These are phyloP conservation scores for Sturmia bella DNA, from an alignment of 2,888 invertebrate genomes.

Conservation along the genomic window DNA sequence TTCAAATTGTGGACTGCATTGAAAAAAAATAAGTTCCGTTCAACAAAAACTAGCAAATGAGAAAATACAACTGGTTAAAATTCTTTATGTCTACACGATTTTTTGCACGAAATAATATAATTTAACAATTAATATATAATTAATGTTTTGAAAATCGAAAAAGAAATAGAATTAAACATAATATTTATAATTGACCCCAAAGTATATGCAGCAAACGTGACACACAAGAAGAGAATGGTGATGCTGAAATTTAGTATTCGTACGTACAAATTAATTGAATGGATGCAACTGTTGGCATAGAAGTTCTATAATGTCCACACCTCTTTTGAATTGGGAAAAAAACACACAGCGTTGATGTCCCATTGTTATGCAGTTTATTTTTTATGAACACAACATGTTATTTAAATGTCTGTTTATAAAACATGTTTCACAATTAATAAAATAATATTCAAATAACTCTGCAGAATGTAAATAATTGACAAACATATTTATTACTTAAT, in stretches of 20 bases:
- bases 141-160: slow-evolving; percentile 61
- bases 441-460: slow-evolving; percentile 17
- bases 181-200: slow-evolving; percentile 65
- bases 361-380: slow-evolving; percentile 29
- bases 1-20: slow-evolving; percentile 22
- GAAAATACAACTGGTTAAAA: slow-evolving; percentile 39
- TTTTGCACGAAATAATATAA: slow-evolving; percentile 66
- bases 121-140: slow-evolving; percentile 70
- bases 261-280: slow-evolving; percentile 22
- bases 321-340: slow-evolving; percentile 37
- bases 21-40: slow-evolving; percentile 55
- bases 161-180: slow-evolving; percentile 40
- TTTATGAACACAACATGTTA: background rate
- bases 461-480: background rate
- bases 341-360: slow-evolving; percentile 37
- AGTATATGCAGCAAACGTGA: slow-evolving; percentile 69
- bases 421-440: slow-evolving; percentile 55
- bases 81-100: slow-evolving; percentile 58
- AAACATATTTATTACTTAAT: too few species aligned
- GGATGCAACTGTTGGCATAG: slow-evolving; percentile 20
- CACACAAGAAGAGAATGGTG: slow-evolving; percentile 62
- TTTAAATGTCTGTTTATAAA: slow-evolving; percentile 21
- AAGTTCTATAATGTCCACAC: slow-evolving; percentile 50
- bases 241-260: background rate
- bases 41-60: slow-evolving; percentile 2